Percentiles rank a stretch among this genome's conserved stretches.
Evolutionary conservation across 2,888 invertebrate species (phyloP).

Genomic region (Aspidiotus rigidus): DNA sequence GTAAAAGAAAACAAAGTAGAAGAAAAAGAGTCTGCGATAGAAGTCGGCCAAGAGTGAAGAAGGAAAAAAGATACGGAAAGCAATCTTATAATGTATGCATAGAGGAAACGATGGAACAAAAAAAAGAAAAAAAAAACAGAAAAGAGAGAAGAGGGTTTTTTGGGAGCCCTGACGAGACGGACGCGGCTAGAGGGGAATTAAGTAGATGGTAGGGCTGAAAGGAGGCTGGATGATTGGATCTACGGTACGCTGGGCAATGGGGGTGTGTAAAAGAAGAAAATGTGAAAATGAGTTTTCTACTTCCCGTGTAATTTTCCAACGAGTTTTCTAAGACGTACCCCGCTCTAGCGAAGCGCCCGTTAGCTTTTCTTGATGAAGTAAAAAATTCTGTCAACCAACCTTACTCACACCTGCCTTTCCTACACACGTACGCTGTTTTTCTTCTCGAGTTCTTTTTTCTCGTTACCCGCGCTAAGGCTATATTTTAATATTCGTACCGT

Average conservation of each 20-base stretch:
- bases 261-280: conserved; percentile 36
- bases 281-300: conserved; percentile 38
- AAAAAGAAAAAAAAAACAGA: neutral
- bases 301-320: conserved; percentile 35
- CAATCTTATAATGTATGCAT: conserved; percentile 30
- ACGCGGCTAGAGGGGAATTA: conserved; percentile 20
- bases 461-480: neutral
- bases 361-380: conserved; percentile 31
- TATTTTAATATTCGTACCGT: conserved; percentile 17
- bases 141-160: conserved; percentile 30
- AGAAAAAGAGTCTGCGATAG: conserved; percentile 28
- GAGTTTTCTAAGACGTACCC: conserved; percentile 26
- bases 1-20: conserved; percentile 3
- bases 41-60: conserved; percentile 5
- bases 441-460: neutral
- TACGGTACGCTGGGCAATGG: conserved; percentile 17
- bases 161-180: conserved; percentile 14
- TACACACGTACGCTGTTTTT: conserved; percentile 8
- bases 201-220: conserved; percentile 31
- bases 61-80: conserved; percentile 30
- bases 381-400: conserved; percentile 28
- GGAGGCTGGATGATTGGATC: conserved; percentile 29
- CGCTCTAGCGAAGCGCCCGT: conserved; percentile 6
- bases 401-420: conserved; percentile 22
- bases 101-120: conserved; percentile 27